Percentiles rank a stretch among this genome's conserved stretches.
phyloP scores from a whole-genome alignment of 2,797 vertebrate species.

The Eulemur coronatus region DNA sequence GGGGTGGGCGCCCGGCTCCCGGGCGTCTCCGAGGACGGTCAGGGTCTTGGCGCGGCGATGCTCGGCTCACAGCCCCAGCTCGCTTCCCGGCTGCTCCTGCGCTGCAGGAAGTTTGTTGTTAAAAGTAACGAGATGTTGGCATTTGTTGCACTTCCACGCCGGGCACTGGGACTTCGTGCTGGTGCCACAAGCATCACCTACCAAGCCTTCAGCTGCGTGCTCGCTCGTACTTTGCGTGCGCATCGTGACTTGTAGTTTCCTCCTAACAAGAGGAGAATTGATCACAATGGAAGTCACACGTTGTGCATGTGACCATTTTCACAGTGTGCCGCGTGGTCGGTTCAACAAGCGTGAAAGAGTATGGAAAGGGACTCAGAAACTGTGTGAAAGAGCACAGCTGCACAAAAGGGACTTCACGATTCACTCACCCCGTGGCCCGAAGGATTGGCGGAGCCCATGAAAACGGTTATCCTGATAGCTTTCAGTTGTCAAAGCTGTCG shows the following conservation, averaged over 20 bases:
- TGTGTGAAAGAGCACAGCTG: not conserved
- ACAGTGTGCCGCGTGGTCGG: not conserved
- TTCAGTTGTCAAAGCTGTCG: not conserved
- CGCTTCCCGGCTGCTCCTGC: not conserved
- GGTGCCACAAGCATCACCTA: not conserved
- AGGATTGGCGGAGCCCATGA: not conserved
- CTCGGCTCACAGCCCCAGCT: not conserved
- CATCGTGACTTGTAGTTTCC: not conserved
- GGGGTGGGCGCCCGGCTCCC: not conserved
- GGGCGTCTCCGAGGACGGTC: not conserved
- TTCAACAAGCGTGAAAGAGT: not conserved
- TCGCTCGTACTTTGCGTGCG: not conserved
- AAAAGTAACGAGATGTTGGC: not conserved
- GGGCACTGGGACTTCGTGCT: not conserved
- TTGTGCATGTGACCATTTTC: constrained; percentile 39
- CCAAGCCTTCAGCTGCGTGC: not conserved
- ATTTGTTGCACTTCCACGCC: not conserved
- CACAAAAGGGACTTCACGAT: not conserved
- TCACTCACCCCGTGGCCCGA: not conserved
- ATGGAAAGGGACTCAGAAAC: not conserved
- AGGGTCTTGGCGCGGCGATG: not conserved
- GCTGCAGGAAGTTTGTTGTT: constrained; percentile 1
- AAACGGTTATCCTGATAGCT: not conserved
- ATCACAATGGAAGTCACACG: constrained; percentile 43
- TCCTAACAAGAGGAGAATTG: not conserved